phyloP scores from a whole-genome alignment of 2,797 vertebrate genomes.

The Hylomyscus alleni region DNA sequence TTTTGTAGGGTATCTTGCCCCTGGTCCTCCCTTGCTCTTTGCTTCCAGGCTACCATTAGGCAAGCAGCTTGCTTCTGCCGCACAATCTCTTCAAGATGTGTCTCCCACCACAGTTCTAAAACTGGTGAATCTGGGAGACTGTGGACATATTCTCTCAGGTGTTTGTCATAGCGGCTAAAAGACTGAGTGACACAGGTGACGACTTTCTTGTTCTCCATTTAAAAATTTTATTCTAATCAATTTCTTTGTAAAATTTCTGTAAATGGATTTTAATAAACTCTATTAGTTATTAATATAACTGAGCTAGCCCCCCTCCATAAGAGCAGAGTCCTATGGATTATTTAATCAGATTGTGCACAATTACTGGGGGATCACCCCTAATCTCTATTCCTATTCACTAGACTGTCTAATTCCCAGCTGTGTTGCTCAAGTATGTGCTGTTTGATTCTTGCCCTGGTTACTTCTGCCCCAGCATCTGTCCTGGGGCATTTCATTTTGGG shows the following conservation, averaged over 20 bases:
- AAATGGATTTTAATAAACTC: background rate
- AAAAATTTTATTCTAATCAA: background rate
- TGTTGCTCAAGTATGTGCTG: too few species aligned
- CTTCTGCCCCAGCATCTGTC: too few species aligned
- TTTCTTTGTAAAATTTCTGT: background rate
- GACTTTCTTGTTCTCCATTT: background rate
- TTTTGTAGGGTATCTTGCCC: background rate
- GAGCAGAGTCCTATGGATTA: too few species aligned
- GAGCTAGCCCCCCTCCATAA: too few species aligned
- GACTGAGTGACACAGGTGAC: background rate
- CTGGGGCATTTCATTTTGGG: too few species aligned
- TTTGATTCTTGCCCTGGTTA: too few species aligned
- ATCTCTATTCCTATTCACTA: too few species aligned
- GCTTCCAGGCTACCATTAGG: background rate
- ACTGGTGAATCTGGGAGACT: accelerated
- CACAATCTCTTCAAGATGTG: background rate
- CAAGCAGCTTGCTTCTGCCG: background rate
- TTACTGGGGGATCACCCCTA: too few species aligned
- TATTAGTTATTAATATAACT: background rate
- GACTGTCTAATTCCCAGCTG: too few species aligned
- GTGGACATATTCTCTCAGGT: background rate
- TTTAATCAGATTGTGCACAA: too few species aligned
- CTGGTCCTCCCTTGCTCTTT: background rate
- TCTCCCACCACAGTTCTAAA: background rate
- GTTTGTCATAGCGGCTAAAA: background rate